Evolutionary conservation across 1,140 invertebrate genomes (phyloP).

Genomic region (Nilaparvata lugens): DNA sequence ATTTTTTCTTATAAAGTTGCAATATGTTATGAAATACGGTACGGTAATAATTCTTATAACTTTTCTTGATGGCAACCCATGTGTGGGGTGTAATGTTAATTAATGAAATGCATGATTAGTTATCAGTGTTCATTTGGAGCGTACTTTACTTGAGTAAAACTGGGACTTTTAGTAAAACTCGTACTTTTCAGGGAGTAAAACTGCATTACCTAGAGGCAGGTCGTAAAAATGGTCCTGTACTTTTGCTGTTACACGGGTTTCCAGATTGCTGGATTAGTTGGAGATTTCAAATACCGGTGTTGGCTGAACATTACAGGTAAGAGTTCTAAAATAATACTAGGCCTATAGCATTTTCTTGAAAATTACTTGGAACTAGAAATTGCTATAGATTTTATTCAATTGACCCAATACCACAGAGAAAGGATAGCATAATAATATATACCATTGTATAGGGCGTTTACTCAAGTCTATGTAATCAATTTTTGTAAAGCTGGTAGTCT

Average conservation of each 20-base stretch:
- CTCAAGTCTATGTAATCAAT: too few species aligned
- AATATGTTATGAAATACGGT: too few species aligned
- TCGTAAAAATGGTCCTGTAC: slow-evolving; percentile 42
- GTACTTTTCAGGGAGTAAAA: slow-evolving; percentile 48
- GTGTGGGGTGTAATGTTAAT: not conserved
- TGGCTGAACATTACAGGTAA: slow-evolving; percentile 45
- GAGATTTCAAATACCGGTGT: slow-evolving; percentile 50
- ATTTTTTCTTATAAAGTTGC: too few species aligned
- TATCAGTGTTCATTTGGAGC: not conserved
- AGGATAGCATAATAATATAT: too few species aligned
- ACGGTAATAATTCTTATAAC: too few species aligned
- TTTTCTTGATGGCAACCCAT: not conserved
- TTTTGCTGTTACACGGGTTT: slow-evolving; percentile 66
- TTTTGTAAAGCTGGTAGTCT: too few species aligned
- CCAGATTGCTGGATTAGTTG: slow-evolving; percentile 67
- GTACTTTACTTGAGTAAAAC: not conserved
- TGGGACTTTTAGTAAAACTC: not conserved
- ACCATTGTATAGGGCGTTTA: too few species aligned
- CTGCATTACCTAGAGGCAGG: slow-evolving; percentile 68
- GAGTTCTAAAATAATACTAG: too few species aligned
- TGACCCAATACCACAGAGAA: too few species aligned
- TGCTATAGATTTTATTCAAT: too few species aligned
- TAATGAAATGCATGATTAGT: not conserved
- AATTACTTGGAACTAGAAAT: too few species aligned
- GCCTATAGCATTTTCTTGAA: too few species aligned